Conservation (phyloP, 2,797 vertebrate genomes). For the Phoebastria nigripes region DNA sequence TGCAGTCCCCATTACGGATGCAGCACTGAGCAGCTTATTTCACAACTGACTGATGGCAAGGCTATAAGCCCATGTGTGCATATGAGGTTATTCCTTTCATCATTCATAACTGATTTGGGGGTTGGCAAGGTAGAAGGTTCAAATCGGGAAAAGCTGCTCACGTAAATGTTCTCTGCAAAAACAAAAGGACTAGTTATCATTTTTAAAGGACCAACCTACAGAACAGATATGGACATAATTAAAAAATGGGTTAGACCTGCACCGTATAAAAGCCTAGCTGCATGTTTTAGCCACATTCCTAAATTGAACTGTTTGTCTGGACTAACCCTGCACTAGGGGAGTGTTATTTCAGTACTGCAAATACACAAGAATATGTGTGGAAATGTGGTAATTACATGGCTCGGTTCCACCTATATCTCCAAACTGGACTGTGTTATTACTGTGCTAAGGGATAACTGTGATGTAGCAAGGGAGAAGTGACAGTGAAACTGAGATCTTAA, state of each 20-base stretch:
- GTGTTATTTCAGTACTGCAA: slow-evolving; percentile 19
- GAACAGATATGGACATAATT: not conserved
- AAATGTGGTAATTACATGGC: slow-evolving; percentile 38
- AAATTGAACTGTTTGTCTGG: not conserved
- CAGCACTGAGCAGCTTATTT: slow-evolving; percentile 59
- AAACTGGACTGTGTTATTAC: not conserved
- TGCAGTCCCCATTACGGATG: slow-evolving; percentile 67
- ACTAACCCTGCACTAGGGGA: not conserved
- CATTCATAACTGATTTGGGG: not conserved
- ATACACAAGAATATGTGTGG: slow-evolving; percentile 1
- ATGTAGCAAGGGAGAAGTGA: slow-evolving; percentile 10
- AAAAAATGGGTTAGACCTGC: not conserved
- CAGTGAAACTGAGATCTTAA: not conserved
- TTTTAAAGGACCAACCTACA: not conserved
- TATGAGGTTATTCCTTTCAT: not conserved
- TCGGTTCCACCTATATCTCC: slow-evolving; percentile 3
- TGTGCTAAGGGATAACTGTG: slow-evolving; percentile 11
- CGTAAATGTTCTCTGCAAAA: not conserved
- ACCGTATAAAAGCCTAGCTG: not conserved
- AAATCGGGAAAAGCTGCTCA: not conserved
- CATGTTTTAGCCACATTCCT: not conserved
- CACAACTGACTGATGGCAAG: slow-evolving; percentile 48
- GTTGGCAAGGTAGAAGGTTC: not conserved
- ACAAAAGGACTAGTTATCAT: not conserved
- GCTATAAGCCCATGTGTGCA: not conserved